Percentiles rank a stretch among this genome's conserved stretches.
These are phyloP conservation scores for Lathronympha strigana DNA, from an alignment of 2,888 invertebrate species.

Conservation along the genomic window DNA sequence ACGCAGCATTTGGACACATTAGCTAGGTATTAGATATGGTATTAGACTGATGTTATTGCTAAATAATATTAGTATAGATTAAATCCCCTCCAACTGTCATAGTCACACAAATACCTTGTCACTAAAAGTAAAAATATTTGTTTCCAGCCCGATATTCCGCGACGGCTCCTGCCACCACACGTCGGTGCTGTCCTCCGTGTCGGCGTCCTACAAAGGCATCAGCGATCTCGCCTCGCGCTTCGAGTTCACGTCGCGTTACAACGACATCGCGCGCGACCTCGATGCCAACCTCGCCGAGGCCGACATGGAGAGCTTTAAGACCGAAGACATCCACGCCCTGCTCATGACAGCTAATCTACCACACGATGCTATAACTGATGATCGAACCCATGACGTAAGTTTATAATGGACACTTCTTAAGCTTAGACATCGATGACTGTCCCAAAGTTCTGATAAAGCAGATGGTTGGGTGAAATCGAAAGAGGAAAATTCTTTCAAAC, in stretches of 20 bases:
- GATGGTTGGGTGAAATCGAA: not conserved
- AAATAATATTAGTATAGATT: too few relatives aligned
- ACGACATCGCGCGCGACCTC: slow-evolving; percentile 93
- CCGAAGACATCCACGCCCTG: slow-evolving; percentile 95
- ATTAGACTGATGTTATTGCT: too few relatives aligned
- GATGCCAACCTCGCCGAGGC: slow-evolving; percentile 97
- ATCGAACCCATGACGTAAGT: slow-evolving; percentile 80
- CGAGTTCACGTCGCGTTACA: slow-evolving; percentile 88
- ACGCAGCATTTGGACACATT: too few relatives aligned
- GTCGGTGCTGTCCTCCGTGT: slow-evolving; percentile 92
- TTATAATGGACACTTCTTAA: slow-evolving; percentile 44
- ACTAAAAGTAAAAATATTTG: slow-evolving; percentile 33
- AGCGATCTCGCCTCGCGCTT: slow-evolving; percentile 83
- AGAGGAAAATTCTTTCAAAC: not conserved
- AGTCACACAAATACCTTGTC: not conserved
- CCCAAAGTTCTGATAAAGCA: not conserved
- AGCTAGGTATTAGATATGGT: too few relatives aligned
- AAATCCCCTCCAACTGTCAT: too few relatives aligned
- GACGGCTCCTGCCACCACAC: slow-evolving; percentile 92
- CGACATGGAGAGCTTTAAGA: slow-evolving; percentile 97
- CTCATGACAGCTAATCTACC: slow-evolving; percentile 89
- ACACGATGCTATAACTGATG: slow-evolving; percentile 84
- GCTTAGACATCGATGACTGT: not conserved
- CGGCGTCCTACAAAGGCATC: slow-evolving; percentile 91
- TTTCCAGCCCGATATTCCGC: slow-evolving; percentile 87